These are phyloP conservation scores for Agriopis leucophaearia DNA, from an alignment of 2,888 invertebrate genomes.

Conservation along the genomic window DNA sequence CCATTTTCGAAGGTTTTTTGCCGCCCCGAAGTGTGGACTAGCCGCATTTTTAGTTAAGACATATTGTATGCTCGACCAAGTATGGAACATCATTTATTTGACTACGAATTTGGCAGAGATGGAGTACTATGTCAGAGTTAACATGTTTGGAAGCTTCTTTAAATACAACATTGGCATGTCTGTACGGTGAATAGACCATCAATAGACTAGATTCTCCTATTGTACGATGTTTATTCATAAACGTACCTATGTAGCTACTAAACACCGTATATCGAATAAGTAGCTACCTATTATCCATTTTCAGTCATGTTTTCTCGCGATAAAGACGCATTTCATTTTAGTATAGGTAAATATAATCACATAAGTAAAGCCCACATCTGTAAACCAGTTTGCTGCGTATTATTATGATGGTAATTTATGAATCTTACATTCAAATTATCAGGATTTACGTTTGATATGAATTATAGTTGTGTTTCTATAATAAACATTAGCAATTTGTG, in stretches of 20 bases:
- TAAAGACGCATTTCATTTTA: constrained; percentile 11
- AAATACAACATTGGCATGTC: constrained; percentile 13
- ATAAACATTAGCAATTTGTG: constrained; percentile 43
- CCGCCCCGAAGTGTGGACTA: constrained; percentile 41
- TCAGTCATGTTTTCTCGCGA: constrained; percentile 1
- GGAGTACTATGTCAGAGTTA: constrained; percentile 30
- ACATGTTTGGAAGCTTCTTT: constrained; percentile 29
- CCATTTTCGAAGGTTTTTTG: constrained; percentile 45
- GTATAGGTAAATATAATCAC: background rate
- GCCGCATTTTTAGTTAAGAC: constrained; percentile 47
- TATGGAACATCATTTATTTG: constrained; percentile 42
- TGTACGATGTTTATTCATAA: background rate
- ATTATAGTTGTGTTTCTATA: constrained; percentile 36
- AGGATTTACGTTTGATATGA: constrained; percentile 40
- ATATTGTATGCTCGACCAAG: constrained; percentile 39
- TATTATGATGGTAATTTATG: constrained; percentile 44
- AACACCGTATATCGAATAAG: constrained; percentile 2
- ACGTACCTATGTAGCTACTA: background rate
- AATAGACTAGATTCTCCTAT: constrained; percentile 16
- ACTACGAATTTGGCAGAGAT: constrained; percentile 39
- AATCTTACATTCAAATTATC: constrained; percentile 39
- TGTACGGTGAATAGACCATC: constrained; percentile 22
- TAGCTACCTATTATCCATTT: constrained; percentile 9
- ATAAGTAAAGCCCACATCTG: constrained; percentile 22
- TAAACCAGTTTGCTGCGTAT: constrained; percentile 21